Conservation (phyloP, 2,888 invertebrate genomes). For the Automeris io region DNA sequence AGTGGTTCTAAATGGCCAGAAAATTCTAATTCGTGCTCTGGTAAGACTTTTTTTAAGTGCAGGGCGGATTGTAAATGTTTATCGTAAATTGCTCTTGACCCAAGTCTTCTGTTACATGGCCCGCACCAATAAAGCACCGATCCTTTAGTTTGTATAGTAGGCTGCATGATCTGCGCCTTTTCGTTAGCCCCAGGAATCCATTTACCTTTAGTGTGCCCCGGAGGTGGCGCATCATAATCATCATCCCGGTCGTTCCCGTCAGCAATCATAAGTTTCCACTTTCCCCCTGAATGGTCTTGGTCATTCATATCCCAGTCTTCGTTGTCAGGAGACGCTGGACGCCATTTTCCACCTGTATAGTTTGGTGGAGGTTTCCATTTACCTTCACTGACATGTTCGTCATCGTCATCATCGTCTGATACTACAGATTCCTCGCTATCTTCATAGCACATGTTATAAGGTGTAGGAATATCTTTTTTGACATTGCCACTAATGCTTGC, state of each 20-base stretch:
- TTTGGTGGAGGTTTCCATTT: conserved; percentile 85
- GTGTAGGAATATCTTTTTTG: conserved; percentile 68
- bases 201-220: conserved; percentile 86
- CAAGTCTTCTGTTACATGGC: conserved; percentile 85
- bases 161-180: conserved; percentile 74
- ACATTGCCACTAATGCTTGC: conserved; percentile 77
- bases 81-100: conserved; percentile 84
- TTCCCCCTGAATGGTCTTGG: conserved; percentile 77
- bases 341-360: conserved; percentile 69
- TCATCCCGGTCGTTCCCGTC: conserved; percentile 61
- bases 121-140: conserved; percentile 86
- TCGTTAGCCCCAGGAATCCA: conserved; percentile 84
- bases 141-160: conserved; percentile 66
- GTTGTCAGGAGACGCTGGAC: conserved; percentile 62
- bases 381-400: conserved; percentile 74
- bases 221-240: conserved; percentile 79
- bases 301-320: conserved; percentile 77
- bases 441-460: conserved; percentile 57
- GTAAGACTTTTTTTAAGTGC: conserved; percentile 81
- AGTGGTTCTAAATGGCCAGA: conserved; percentile 63
- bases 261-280: conserved; percentile 77
- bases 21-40: conserved; percentile 82
- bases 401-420: conserved; percentile 77
- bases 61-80: conserved; percentile 85
- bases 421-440: conserved; percentile 78